Base-by-base conservation (phyloP, 1,140 invertebrate species). In the Marisa cornuarietis region DNA sequence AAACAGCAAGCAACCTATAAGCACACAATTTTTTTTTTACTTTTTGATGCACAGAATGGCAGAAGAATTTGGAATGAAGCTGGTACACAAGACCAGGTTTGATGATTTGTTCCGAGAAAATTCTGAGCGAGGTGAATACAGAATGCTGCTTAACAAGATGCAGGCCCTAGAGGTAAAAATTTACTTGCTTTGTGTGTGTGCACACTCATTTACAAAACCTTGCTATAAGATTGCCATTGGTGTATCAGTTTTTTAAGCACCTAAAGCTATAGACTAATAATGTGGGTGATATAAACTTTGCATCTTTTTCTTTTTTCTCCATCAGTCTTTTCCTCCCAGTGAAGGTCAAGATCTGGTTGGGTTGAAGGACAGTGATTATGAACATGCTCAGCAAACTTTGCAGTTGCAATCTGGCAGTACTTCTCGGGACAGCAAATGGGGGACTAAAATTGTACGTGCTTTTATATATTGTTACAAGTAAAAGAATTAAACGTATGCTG, bases 41-140 rank as follows among this genome's bases (percentile, higher is more conserved):
- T 42, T 42, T 42, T 68, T 58, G 4, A 58, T 76, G 83, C 80
- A 85, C 83, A 94, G 93, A 90, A 91, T 99, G 84, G 96, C 96
- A 62, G 91, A 93, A 74, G 95, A 96, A 83, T 94, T 94, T 92
- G 95, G 95, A 8, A 92, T 99, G 80, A 94, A 97, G 88, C 92
- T 97, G 82, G 89, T 96, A 2, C 93, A 93, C 73, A 94, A 93
- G 84, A 93, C 93, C 81, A 92, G 93, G 71, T 99, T 99, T 92
- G 93, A 94, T 69, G 94, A 97, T 58, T 98, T 95, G 90, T 98
- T 94, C 90, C 91, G 95, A 81, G 92, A 95, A 85, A 93, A 94
- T 84, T 92, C 92, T 83, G 83, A 90, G 66, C 85, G 86, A 58
- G 90, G 92, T 71, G 93, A 94, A 71, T 93, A 94, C 83, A 91